Evolutionary conservation across 2,888 invertebrate genomes (phyloP), one percentile per base, ranked within the genome.

Genomic region (Dicyrtomina minuta): DNA sequence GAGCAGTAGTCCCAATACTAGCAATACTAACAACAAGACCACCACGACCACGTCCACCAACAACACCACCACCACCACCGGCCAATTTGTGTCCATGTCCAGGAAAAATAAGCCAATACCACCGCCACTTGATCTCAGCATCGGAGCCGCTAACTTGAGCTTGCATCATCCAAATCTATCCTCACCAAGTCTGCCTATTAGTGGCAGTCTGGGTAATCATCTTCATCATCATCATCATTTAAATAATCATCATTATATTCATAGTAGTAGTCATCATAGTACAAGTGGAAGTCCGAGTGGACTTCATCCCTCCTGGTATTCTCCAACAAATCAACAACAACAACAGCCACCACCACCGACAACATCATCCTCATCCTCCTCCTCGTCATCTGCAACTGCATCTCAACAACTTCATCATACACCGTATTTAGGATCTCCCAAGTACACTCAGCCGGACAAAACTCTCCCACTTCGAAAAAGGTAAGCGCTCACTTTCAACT

Each of bases 41-140:
- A 66, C 12, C 53, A 59, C 62, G 59, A 61, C 58, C 55, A 62
- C 62, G 64, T 53, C 64, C 56, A 71, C 56, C 59, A 67, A 64
- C 56, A 68, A 68, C 51, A 68, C 51, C 61, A 68, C 62, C 53
- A 26, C 24, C 27, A 61, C 68, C 33, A 58, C 33, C 33, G 27
- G 20, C 20, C 46, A 13, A n/a, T 39, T 39, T 26, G 22, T 20
- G 33, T 53, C 51, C 26, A 49, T 55, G 55, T 51, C 53, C 67
- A 75, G 72, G 72, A 76, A 75, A 72, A 72, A 73, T 60, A 80
- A 79, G 70, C 78, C 77, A 65, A 80, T 80, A 70, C 79, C 79
- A 62, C 79, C 79, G 58, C 79, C 79, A 46, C 75, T 80, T 66
- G 79, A 79, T 75, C 75, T 79, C 72, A 81, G 81, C 61, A 81